Evolutionary conservation across 2,113 vertebrate species (phyloP).

Genomic region (Pseudopodoces humilis): DNA sequence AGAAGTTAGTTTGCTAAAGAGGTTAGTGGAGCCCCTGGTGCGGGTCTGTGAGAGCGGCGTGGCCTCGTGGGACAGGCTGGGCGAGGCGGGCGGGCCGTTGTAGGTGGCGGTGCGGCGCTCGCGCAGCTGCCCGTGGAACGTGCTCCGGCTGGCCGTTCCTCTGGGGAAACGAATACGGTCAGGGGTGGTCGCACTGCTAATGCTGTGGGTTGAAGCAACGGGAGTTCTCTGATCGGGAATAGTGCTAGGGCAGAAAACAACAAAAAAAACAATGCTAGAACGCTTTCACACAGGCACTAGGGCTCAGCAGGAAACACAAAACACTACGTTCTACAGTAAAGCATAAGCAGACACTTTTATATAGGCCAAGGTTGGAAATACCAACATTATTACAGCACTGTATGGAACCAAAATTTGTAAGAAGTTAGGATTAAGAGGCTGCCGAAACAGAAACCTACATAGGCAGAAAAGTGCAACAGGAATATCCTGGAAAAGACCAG

Average conservation of each 20-base stretch:
- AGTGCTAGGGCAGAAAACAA: constrained; percentile 70
- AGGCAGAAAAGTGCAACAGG: background rate
- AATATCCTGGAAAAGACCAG: constrained; percentile 24
- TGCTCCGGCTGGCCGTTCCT: constrained; percentile 93
- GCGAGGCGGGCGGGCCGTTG: constrained; percentile 94
- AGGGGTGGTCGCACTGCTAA: constrained; percentile 88
- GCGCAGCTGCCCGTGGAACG: constrained; percentile 94
- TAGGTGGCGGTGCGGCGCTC: constrained; percentile 96
- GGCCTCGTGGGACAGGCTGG: constrained; percentile 92
- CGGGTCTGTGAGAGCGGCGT: constrained; percentile 90
- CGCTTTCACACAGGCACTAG: background rate
- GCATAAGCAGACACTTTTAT: constrained; percentile 19
- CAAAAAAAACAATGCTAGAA: background rate
- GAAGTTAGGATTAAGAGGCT: constrained; percentile 47
- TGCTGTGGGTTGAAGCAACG: constrained; percentile 93
- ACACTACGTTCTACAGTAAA: constrained; percentile 5
- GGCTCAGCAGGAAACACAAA: constrained; percentile 19
- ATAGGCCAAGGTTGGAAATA: constrained; percentile 24
- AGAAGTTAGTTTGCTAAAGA: constrained; percentile 96
- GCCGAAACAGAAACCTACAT: constrained; percentile 47
- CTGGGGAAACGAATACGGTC: constrained; percentile 93
- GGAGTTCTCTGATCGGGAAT: constrained; percentile 88
- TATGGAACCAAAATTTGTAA: constrained; percentile 33
- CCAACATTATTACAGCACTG: constrained; percentile 21
- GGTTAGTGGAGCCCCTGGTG: constrained; percentile 92